Conservation (phyloP, 1,140 invertebrate species). For the Phortica variegata region DNA sequence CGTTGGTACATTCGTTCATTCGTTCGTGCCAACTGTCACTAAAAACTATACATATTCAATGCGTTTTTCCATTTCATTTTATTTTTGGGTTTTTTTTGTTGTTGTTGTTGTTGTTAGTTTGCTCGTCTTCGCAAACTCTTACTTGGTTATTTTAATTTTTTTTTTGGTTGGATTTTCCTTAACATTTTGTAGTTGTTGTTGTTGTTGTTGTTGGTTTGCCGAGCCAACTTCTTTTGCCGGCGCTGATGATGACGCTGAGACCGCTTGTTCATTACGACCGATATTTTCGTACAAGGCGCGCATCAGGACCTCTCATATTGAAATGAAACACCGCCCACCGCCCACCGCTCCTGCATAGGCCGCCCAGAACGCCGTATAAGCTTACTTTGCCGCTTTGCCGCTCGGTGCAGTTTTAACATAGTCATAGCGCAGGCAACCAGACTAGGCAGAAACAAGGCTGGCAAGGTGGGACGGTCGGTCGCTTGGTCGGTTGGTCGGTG, state of each 20-base stretch:
- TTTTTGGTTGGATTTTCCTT: neutral
- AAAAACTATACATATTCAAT: constrained; percentile 42
- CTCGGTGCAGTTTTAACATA: too few species aligned
- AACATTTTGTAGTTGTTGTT: constrained; percentile 9
- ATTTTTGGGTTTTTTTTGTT: neutral
- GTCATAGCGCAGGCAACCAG: too few species aligned
- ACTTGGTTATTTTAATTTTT: too few species aligned
- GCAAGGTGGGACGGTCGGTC: too few species aligned
- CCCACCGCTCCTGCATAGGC: constrained; percentile 1
- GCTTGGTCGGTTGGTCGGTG: too few species aligned
- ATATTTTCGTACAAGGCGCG: neutral
- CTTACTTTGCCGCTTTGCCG: too few species aligned
- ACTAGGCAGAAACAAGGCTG: too few species aligned
- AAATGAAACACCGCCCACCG: constrained; percentile 1
- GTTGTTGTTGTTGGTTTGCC: constrained; percentile 11
- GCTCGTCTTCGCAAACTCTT: too few species aligned
- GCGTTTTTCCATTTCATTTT: constrained; percentile 16
- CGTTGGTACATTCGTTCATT: too few species aligned
- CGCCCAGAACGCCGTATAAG: constrained; percentile 15
- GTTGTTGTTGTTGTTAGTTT: constrained; percentile 3
- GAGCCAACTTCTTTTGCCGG: too few species aligned
- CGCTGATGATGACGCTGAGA: too few species aligned
- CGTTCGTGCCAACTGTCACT: constrained; percentile 51
- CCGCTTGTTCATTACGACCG: neutral
- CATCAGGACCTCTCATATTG: constrained; percentile 27